Base-by-base conservation (phyloP, 2,888 invertebrate species). In the Gymnocheta viridis region DNA sequence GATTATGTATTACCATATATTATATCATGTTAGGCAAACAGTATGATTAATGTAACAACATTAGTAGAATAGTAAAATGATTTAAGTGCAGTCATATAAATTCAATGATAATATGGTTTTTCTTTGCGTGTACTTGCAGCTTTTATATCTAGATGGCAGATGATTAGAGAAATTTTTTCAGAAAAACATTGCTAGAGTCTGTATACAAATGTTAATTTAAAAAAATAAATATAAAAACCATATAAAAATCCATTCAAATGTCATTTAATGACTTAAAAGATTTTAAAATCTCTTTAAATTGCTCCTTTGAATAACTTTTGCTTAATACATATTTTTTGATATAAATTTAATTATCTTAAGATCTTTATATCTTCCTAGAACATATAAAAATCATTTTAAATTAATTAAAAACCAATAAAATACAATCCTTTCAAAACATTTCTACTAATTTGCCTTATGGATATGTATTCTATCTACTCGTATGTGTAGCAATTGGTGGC, bases 371-470 rank as follows among this genome's bases (percentile, higher is more conserved):
- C 41, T 81, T 60, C 72, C 24, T 10, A 19, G 73, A 70, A 84
- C 17, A 32, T 12, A 76, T 73, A 77, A 84, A 81, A 84, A 60
- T 77, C 69, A 78, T 78, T 78, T 81, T 44, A 73, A 78, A 78
- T 78, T 81, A 84, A 81, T 84, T 81, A 77, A 77, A 84, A 72
- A 17, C 47, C 72, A 72, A 81, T 81, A 84, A 84, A 82, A 77
- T n/a, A 62, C 62, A 70, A 77, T 69, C 81, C 77, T 84, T 81
- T 83, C 79, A 80, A 54, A 80, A 80, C 44, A 60, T 69, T 62
- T 58, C 49, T 38, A 51, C 44, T 6, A 29, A 44, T 24, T 24
- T 22, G 54, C 14, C 58, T 27, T 19, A 49, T 49, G 14, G n/a
- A 47, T 19, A 47, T 10, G n/a, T 24, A 38, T 1, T 32, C 7